Evolutionary conservation across 2,113 vertebrate genomes (phyloP), one percentile per base, ranked within the genome.

Genomic region (Lagenorhynchus albirostris): DNA sequence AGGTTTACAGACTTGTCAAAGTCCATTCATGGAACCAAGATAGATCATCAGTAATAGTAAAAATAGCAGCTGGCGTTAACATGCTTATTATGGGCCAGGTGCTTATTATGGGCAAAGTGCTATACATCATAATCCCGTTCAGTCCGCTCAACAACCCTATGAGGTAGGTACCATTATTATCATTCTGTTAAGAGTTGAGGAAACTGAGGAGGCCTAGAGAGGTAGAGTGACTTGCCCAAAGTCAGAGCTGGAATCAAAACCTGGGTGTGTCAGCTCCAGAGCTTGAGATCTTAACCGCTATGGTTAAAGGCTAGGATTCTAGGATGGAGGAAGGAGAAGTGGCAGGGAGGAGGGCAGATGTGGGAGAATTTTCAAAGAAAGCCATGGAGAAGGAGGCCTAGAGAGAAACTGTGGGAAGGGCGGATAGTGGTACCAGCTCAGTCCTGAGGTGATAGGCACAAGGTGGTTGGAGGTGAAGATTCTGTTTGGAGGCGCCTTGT

Each of bases 301-400:
- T 91, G 23, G 77, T 71, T 53, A 93, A 80, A 93, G 60, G 71
- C 71, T 31, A 23, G 38, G 31, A 89, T 77, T 96, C 93, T 91
- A 58, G 74, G 62, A 38, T 55, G 38, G 53, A 87, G 58, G 47
- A 62, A 67, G n/a, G 44, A 76, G 33, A 94, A 82, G 25, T 73
- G 76, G 29, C 36, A 91, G 76, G 41, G 33, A 77, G 41, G 47
- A 36, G 65, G 41, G n/a, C 33, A 83, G 84, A 18, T 41, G n/a
- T 33, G n/a, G 65, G 60, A 93, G 25, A n/a, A 67, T 71, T 96
- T 81, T 92, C 74, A 60, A 86, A 89, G 94, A 91, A 91, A 93
- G 92, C 76, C 14, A 0, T 41, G 77, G 60, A 96, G 89, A 93
- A 67, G 55, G 29, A 76, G 36, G 79, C 8, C 55, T 44, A 31